Conservation (phyloP, 1,140 invertebrate species). For the Zaprionus ornatus region DNA sequence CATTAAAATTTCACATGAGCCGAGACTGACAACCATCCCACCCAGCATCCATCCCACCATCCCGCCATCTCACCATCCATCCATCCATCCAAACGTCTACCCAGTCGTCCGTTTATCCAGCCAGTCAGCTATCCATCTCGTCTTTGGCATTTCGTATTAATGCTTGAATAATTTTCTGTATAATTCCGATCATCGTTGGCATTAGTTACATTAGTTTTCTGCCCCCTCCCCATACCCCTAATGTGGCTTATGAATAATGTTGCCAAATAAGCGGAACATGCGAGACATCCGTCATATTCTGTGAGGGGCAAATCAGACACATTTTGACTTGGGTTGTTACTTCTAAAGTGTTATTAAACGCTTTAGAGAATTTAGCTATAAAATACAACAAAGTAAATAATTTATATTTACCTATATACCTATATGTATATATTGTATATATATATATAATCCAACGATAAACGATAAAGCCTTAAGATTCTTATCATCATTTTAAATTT, state of each 20-base stretch:
- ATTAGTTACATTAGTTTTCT: conserved; percentile 73
- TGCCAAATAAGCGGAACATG: conserved; percentile 54
- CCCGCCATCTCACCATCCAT: conserved; percentile 31
- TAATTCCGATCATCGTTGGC: conserved; percentile 65
- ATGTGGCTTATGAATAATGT: conserved; percentile 17
- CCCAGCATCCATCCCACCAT: conserved; percentile 35
- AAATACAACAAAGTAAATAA: too few relatives aligned
- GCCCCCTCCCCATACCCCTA: not conserved
- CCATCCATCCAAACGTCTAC: conserved; percentile 31
- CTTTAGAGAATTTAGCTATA: not conserved
- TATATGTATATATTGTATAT: too few relatives aligned
- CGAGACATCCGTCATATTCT: conserved; percentile 29
- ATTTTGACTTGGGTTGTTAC: not conserved
- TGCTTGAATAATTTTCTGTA: conserved; percentile 74
- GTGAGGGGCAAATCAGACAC: not conserved
- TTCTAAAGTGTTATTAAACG: not conserved
- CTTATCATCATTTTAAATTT: too few relatives aligned
- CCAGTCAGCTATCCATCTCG: conserved; percentile 69
- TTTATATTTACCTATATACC: too few relatives aligned
- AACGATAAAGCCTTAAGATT: too few relatives aligned
- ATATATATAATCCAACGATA: too few relatives aligned
- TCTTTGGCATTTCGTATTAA: conserved; percentile 78
- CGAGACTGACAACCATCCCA: conserved; percentile 49
- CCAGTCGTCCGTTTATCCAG: conserved; percentile 39
- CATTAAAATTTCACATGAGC: conserved; percentile 78